These are phyloP conservation scores for Sebastes vulpes DNA, from an alignment of 2,797 vertebrate genomes.

Conservation along the genomic window DNA sequence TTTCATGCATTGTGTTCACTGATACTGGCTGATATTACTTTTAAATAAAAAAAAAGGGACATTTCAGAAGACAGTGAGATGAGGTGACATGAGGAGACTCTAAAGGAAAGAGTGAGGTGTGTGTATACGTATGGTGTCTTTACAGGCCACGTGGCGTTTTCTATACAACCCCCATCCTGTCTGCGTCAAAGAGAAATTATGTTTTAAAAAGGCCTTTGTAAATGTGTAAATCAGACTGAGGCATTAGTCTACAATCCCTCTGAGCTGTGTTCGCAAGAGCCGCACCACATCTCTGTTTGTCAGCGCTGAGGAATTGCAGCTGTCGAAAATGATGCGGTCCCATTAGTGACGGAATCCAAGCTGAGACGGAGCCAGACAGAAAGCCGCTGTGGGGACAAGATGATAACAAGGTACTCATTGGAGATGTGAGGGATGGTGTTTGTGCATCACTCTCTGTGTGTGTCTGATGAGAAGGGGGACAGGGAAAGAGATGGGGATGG, in stretches of 20 bases:
- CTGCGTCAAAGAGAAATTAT: slow-evolving; percentile 39
- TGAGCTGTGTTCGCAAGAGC: slow-evolving; percentile 56
- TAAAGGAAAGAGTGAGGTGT: background rate
- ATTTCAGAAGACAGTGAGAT: slow-evolving; percentile 13
- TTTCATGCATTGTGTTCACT: slow-evolving; percentile 37
- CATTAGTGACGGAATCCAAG: slow-evolving; percentile 76
- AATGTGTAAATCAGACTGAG: slow-evolving; percentile 70
- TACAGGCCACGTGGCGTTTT: slow-evolving; percentile 6
- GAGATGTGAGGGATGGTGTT: slow-evolving; percentile 78
- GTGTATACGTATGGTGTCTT: slow-evolving; percentile 12
- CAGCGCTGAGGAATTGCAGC: slow-evolving; percentile 73
- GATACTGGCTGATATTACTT: slow-evolving; percentile 30
- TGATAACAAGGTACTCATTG: slow-evolving; percentile 84
- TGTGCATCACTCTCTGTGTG: slow-evolving; percentile 56
- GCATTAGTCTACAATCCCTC: slow-evolving; percentile 70
- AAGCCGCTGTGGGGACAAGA: slow-evolving; percentile 72
- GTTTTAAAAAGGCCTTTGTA: slow-evolving; percentile 53
- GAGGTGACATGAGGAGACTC: background rate
- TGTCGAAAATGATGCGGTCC: slow-evolving; percentile 74
- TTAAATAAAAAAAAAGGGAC: slow-evolving; percentile 3
- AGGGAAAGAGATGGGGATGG: slow-evolving; percentile 45
- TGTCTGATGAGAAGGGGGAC: slow-evolving; percentile 60
- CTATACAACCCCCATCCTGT: background rate
- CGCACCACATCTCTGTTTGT: slow-evolving; percentile 67
- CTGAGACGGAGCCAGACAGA: slow-evolving; percentile 70